Percentiles rank a stretch among this genome's conserved stretches.
These are phyloP conservation scores for Kryptolebias marmoratus DNA, from an alignment of 2,113 vertebrate genomes.

Conservation along the genomic window DNA sequence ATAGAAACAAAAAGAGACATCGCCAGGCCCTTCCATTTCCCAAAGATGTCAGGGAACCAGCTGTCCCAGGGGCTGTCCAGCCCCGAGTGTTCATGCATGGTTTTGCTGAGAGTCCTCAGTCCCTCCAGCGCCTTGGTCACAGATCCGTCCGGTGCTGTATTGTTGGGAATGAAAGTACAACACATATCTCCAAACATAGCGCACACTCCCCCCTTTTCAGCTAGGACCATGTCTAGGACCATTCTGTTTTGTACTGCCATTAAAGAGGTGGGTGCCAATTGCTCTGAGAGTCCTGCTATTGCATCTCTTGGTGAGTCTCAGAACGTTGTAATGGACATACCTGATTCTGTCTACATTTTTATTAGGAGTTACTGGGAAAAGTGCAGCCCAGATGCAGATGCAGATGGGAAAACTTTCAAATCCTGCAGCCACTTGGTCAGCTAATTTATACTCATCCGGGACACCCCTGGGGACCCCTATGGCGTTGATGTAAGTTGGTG, in stretches of 20 bases:
- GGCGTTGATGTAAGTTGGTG: background rate
- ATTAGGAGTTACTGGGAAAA: background rate
- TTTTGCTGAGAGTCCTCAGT: background rate
- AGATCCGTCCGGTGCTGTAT: too few relatives aligned
- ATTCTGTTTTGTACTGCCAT: background rate
- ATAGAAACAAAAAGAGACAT: background rate
- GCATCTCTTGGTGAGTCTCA: background rate
- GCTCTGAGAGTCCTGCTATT: background rate
- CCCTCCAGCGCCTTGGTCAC: background rate
- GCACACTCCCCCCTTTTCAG: too few relatives aligned
- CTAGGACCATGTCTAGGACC: background rate
- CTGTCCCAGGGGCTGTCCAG: background rate
- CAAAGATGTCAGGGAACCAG: too few relatives aligned
- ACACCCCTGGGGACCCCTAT: background rate
- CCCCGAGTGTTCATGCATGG: background rate
- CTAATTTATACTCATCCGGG: background rate
- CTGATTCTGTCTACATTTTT: background rate
- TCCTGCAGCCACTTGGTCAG: background rate
- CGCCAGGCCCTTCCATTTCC: background rate
- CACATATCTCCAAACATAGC: too few relatives aligned
- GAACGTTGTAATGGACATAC: background rate
- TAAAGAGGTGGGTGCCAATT: background rate
- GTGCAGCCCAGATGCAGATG: too few relatives aligned
- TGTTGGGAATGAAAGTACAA: too few relatives aligned
- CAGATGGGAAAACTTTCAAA: background rate